Conservation (phyloP, 2,113 vertebrate species). For the Thalassoma bifasciatum region DNA sequence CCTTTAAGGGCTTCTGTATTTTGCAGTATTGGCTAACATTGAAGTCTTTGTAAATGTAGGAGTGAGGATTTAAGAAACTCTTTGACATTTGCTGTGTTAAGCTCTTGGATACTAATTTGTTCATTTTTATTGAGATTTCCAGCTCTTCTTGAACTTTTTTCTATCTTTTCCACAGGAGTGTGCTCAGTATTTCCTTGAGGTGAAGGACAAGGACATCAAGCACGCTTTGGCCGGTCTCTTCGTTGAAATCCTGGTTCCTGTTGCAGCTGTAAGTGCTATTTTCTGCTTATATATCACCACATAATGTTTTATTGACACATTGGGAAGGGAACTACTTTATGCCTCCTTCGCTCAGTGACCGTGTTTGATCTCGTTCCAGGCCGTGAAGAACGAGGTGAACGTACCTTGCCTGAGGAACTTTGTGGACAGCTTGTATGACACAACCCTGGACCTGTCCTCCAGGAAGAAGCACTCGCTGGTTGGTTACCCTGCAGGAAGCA, state of each 20-base stretch:
- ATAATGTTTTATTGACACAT: neutral
- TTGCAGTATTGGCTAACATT: too few species aligned
- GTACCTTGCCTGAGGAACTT: slow-evolving; percentile 98
- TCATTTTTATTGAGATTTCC: neutral
- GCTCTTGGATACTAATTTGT: neutral
- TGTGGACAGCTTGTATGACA: slow-evolving; percentile 98
- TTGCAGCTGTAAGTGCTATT: slow-evolving; percentile 90
- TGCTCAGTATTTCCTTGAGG: slow-evolving; percentile 95
- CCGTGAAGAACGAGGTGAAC: slow-evolving; percentile 99
- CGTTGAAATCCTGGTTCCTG: slow-evolving; percentile 97
- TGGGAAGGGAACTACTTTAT: neutral
- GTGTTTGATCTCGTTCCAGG: slow-evolving; percentile 76
- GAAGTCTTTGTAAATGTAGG: too few species aligned
- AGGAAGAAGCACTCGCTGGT: slow-evolving; percentile 99
- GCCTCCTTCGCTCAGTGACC: neutral
- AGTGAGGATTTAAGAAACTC: too few species aligned
- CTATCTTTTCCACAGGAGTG: slow-evolving; percentile 84
- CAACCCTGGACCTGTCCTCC: slow-evolving; percentile 94
- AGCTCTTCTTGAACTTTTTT: neutral
- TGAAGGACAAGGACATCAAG: slow-evolving; percentile 99
- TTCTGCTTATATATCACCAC: neutral
- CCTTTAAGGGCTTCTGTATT: too few species aligned
- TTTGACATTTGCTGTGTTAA: too few species aligned
- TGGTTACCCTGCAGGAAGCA: slow-evolving; percentile 70
- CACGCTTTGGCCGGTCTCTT: slow-evolving; percentile 96